Evolutionary conservation across 2,888 invertebrate genomes (phyloP), one percentile per base, ranked within the genome.

Genomic region (Barypeithes pellucidus): DNA sequence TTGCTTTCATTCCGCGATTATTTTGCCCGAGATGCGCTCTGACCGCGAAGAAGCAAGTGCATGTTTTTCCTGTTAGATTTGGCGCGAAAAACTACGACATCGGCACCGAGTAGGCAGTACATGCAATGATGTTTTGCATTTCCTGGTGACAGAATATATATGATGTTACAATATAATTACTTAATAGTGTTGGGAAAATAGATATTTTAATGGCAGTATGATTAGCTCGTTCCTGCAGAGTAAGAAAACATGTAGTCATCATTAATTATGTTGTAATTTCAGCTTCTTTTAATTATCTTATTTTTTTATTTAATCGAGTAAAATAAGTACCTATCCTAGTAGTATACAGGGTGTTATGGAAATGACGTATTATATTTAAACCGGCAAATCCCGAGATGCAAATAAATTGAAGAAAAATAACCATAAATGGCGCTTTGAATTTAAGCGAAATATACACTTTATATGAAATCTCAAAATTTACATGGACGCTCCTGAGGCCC

Each of bases 41-140:
- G 72, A 72, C 72, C 72, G 72, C 66, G 45, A 72, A 67, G 72
- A 29, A 61, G 67, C 72, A 72, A 72, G 67, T 72, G 72, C 66
- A 67, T 29, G 71, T 62, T 69, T 62, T 60, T 67, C 59, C 39
- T 61, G 47, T 29, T 50, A 47, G 24, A 47, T 33, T 20, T 18
- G 36, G 47, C 24, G 29, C 36, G 63, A 63, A 57, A 57, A 57
- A 57, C 54, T 52, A 33, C 54, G 24, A 41, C 59, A 18, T 18
- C 39, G 59, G 3, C 39, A 39, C 22, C 22, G 41, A 59, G 50
- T 11, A 24, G 50, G 2, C 18, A 9, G 22, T 61, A 14, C 61
- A 45, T 45, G 45, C 43, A 16, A 61, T 61, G 24, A 29, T 61
- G 61, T 45, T 61, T 61, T 29, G 61, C 61, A 61, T 61, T 61